These are phyloP conservation scores for Batillaria attramentaria DNA, from an alignment of 1,140 invertebrate species.

Conservation along the genomic window DNA sequence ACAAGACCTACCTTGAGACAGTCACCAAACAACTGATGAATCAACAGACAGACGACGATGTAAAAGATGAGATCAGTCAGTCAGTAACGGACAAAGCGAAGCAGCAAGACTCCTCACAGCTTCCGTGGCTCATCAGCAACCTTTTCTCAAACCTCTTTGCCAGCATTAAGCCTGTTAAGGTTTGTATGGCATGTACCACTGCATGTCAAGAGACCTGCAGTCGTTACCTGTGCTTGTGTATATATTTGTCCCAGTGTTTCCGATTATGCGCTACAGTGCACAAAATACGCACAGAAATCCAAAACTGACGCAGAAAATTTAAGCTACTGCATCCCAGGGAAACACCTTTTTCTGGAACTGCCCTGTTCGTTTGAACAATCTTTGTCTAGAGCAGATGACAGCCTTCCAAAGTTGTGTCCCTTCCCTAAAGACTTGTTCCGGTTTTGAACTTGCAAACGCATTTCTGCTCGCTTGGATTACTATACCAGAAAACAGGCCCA, in stretches of 20 bases:
- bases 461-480: too few relatives aligned
- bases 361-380: neutral
- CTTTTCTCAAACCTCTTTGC: neutral
- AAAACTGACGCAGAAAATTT: too few relatives aligned
- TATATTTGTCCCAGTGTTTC: neutral
- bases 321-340: neutral
- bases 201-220: too few relatives aligned
- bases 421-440: too few relatives aligned
- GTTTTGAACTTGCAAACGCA: too few relatives aligned
- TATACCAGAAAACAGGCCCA: too few relatives aligned
- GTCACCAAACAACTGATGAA: neutral
- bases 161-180: neutral
- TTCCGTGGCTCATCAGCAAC: neutral
- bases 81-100: too few relatives aligned
- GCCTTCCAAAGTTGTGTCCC: too few relatives aligned
- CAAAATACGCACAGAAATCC: too few relatives aligned
- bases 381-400: too few relatives aligned
- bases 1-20: neutral
- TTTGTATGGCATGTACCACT: neutral
- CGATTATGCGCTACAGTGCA: too few relatives aligned
- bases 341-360: neutral
- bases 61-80: too few relatives aligned
- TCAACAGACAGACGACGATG: neutral
- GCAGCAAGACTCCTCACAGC: slow-evolving; percentile 9
- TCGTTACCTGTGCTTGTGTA: neutral